Evolutionary conservation across 2,888 invertebrate species (phyloP).

Genomic region (Lochmaea capreae): DNA sequence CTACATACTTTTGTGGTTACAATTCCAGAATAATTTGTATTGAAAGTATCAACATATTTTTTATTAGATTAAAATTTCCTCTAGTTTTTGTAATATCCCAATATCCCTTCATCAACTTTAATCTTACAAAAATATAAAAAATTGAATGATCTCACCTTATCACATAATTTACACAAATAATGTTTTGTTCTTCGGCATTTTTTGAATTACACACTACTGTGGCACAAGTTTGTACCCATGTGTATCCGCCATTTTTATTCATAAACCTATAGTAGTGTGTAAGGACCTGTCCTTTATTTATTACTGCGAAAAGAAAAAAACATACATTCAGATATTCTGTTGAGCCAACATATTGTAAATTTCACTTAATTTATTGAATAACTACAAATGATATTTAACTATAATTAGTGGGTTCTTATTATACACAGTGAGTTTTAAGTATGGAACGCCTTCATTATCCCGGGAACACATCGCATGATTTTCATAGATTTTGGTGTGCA

Average conservation of each 20-base stretch:
- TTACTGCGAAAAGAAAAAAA: slow-evolving; percentile 74
- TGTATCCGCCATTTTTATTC: slow-evolving; percentile 96
- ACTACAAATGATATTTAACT: not conserved
- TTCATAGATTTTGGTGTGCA: no score
- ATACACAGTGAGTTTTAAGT: no score
- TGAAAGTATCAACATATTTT: no score
- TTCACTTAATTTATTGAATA: slow-evolving; percentile 5
- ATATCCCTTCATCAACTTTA: not conserved
- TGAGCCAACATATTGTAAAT: not conserved
- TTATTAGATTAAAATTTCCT: no score
- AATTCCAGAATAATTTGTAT: no score
- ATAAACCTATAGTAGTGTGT: slow-evolving; percentile 96
- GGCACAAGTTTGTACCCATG: slow-evolving; percentile 97
- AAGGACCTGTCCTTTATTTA: slow-evolving; percentile 95
- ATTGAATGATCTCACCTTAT: slow-evolving; percentile 77
- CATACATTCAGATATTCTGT: not conserved
- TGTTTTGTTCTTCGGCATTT: slow-evolving; percentile 96
- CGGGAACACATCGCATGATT: no score
- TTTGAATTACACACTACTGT: slow-evolving; percentile 96
- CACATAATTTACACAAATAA: slow-evolving; percentile 97
- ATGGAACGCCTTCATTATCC: no score
- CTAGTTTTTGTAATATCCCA: not conserved
- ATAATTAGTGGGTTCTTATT: no score
- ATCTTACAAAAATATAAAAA: not conserved
- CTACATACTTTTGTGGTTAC: no score